phyloP scores from a whole-genome alignment of 1,140 invertebrate genomes.

The Drosophila triauraria region DNA sequence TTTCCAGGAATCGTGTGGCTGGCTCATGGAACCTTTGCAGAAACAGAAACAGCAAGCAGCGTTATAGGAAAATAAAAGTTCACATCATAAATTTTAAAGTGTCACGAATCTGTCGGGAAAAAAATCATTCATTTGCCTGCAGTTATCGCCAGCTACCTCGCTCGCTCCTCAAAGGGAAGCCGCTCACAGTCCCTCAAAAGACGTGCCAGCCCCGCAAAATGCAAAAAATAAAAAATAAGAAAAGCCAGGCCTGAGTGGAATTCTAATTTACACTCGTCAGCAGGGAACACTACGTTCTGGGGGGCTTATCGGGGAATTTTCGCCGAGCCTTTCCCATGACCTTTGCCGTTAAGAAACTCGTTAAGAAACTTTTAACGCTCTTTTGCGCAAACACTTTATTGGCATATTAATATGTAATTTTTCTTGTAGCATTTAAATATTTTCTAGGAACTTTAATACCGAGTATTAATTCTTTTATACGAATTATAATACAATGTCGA shows the following conservation, averaged over 20 bases:
- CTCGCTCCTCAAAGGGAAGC: conserved; percentile 70
- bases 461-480: too few relatives aligned
- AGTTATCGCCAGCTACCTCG: conserved; percentile 53
- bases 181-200: conserved; percentile 53
- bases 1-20: conserved; percentile 77
- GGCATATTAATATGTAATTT: neutral
- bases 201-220: conserved; percentile 56
- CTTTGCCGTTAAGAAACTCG: conserved; percentile 10
- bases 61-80: conserved; percentile 66
- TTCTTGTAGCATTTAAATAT: too few relatives aligned
- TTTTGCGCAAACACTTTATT: neutral
- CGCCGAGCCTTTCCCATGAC: conserved; percentile 24
- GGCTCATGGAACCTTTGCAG: conserved; percentile 46
- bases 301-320: neutral
- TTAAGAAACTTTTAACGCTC: conserved; percentile 17
- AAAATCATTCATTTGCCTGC: conserved; percentile 79
- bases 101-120: conserved; percentile 80
- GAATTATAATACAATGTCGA: too few relatives aligned
- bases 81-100: conserved; percentile 84
- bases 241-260: conserved; percentile 61
- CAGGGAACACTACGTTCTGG: conserved; percentile 16
- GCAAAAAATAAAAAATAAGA: neutral
- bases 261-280: conserved; percentile 67
- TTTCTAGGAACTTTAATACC: too few relatives aligned
- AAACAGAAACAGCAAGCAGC: conserved; percentile 22